Base-by-base conservation (phyloP, 1,140 invertebrate species). In the Papilio polytes region DNA sequence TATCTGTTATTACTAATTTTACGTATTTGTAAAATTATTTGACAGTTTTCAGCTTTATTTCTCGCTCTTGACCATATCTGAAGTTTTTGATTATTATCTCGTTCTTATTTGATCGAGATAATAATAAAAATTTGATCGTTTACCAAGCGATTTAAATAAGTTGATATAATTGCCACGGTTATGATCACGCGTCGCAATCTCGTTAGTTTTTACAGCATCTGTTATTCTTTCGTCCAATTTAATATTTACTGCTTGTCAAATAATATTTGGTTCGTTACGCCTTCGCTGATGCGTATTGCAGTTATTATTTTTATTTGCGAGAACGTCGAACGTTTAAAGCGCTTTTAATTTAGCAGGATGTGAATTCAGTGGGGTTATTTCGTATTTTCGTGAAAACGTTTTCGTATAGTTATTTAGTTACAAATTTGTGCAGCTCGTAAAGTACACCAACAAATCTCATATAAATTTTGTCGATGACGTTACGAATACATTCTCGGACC, bases 171-270 rank as follows among this genome's bases (percentile, higher is more conserved):
- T 83, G 74, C 80, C 80, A 80, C 80, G 53, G 83, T 89, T 87
- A 87, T 87, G 85, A 85, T 85, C 84, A 89, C 85, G 80, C 85
- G 85, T 79, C 81, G 80, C 84, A 82, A 72, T 85, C 81, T 86
- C 83, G 81, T 85, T 86, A 48, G 80, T 85, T 90, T 88, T 88
- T 87, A 83, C 84, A 80, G 83, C 83, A 78, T 81, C 82, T 82
- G 82, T 83, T 84, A 88, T 90, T 86, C 85, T 89, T 87, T 87
- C 86, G 84, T 86, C 83, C 85, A 89, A 90, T 90, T 89, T 86
- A 88, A 89, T 89, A 88, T 91, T 91, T 91, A 89, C 87, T 84
- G 88, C 87, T 84, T 87, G 87, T 88, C 85, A 91, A 90, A 89
- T 90, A 89, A 89, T 89, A 90, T 90, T 88, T 84, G 80, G 81